phyloP scores from a whole-genome alignment of 2,113 vertebrate genomes.

The Hypanus sabinus region DNA sequence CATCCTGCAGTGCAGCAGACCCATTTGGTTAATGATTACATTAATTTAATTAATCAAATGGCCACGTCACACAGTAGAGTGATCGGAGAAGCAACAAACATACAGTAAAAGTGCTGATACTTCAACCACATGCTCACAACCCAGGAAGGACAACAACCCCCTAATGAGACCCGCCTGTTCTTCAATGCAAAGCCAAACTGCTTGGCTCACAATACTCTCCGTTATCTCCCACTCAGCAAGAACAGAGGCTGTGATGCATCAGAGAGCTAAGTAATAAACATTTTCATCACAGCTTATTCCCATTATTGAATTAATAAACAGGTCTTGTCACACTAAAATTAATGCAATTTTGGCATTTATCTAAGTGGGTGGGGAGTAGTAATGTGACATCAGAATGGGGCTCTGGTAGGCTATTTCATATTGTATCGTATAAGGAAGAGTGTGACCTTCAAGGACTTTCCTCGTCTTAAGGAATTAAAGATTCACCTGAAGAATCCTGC shows the following conservation, averaged over 20 bases:
- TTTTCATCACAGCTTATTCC: background rate
- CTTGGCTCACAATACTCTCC: background rate
- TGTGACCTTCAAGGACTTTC: background rate
- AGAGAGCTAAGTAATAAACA: background rate
- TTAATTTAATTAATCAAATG: conserved; percentile 37
- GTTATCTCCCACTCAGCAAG: conserved; percentile 1
- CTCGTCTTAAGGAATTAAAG: background rate
- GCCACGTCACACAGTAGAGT: background rate
- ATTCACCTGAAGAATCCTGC: background rate
- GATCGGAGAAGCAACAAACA: conserved; percentile 30
- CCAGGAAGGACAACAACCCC: background rate
- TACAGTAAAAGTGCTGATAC: conserved; percentile 3
- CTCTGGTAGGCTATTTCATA: too few relatives aligned
- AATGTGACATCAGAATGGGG: background rate
- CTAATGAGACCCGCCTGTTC: background rate
- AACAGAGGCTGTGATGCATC: background rate
- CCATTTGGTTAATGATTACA: conserved; percentile 35
- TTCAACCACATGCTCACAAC: background rate
- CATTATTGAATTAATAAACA: background rate
- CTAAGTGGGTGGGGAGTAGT: background rate
- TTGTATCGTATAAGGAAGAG: background rate
- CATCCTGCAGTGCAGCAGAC: conserved; percentile 12
- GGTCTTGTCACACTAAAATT: background rate
- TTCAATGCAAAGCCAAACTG: background rate
- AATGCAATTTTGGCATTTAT: background rate